Percentiles rank a stretch among this genome's conserved stretches.
Conservation (phyloP, 2,113 vertebrate species). For the Sprattus sprattus region DNA sequence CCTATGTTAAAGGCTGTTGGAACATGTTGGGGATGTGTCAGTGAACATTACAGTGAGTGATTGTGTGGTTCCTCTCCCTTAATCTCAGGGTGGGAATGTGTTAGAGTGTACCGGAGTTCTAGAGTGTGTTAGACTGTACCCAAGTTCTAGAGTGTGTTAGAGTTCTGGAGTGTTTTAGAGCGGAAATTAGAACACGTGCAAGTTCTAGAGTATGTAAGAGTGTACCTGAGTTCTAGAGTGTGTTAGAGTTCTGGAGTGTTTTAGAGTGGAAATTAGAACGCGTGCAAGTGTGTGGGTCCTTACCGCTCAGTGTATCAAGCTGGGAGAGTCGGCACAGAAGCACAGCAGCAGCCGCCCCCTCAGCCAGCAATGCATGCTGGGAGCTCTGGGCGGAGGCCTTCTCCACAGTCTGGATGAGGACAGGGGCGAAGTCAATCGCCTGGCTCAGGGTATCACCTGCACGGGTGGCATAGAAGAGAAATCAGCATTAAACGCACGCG, state of each 20-base stretch:
- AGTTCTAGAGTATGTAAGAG: background rate
- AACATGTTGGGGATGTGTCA: too few species aligned
- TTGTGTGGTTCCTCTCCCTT: too few species aligned
- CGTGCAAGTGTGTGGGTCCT: conserved; percentile 40
- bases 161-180: background rate
- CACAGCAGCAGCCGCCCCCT: conserved; percentile 86
- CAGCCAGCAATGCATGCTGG: conserved; percentile 83
- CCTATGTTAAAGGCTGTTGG: too few species aligned
- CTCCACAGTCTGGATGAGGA: conserved; percentile 88
- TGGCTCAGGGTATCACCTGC: conserved; percentile 86
- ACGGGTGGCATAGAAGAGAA: background rate
- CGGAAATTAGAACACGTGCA: too few species aligned
- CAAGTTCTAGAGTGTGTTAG: too few species aligned
- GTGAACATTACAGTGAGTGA: too few species aligned
- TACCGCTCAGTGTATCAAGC: conserved; percentile 84
- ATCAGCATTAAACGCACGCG: background rate
- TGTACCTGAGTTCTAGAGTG: background rate
- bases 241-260: background rate
- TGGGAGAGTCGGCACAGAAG: conserved; percentile 84
- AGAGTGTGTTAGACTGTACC: too few species aligned
- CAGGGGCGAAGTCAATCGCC: conserved; percentile 77
- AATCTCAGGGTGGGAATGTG: background rate
- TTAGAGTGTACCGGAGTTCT: background rate
- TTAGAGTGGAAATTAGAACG: background rate
- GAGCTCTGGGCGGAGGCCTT: conserved; percentile 88